Percentiles rank a stretch among this genome's conserved stretches.
Conservation (phyloP, 2,113 vertebrate genomes). For the Megaceryle torquata region DNA sequence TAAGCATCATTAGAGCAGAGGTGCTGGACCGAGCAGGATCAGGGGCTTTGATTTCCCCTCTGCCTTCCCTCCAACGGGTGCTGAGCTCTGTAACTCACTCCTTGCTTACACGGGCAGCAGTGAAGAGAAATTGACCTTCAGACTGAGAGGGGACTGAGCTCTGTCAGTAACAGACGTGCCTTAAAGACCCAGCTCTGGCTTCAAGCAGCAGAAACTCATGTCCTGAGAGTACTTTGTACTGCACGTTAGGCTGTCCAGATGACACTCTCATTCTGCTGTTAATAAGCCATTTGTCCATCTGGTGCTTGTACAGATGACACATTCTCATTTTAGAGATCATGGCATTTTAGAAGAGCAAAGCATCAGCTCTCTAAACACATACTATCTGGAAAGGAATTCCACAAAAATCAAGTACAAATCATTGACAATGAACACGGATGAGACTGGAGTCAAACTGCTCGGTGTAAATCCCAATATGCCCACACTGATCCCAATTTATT, state of each 20-base stretch:
- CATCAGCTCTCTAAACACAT: neutral
- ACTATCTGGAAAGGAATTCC: neutral
- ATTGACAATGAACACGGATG: fast-evolving
- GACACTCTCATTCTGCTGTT: neutral
- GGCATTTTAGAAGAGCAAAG: neutral
- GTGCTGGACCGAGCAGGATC: fast-evolving
- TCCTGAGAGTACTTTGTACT: neutral
- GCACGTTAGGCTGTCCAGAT: neutral
- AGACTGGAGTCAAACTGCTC: neutral
- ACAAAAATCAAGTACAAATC: neutral
- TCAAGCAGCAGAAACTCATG: neutral
- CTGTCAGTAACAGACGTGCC: neutral
- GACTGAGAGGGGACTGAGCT: neutral
- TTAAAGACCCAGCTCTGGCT: neutral
- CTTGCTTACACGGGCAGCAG: neutral
- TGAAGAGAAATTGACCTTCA: neutral
- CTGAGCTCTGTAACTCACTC: neutral
- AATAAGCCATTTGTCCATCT: neutral
- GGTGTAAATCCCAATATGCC: fast-evolving
- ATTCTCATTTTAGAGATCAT: neutral
- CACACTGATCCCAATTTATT: fast-evolving
- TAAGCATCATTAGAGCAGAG: neutral
- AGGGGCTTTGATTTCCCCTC: neutral
- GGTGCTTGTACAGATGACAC: neutral
- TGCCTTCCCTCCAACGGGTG: neutral